A percentile compares a stretch with the other conserved stretches of the same genome.
Conservation (phyloP, 2,797 vertebrate species). For the Protonibea diacanthus region DNA sequence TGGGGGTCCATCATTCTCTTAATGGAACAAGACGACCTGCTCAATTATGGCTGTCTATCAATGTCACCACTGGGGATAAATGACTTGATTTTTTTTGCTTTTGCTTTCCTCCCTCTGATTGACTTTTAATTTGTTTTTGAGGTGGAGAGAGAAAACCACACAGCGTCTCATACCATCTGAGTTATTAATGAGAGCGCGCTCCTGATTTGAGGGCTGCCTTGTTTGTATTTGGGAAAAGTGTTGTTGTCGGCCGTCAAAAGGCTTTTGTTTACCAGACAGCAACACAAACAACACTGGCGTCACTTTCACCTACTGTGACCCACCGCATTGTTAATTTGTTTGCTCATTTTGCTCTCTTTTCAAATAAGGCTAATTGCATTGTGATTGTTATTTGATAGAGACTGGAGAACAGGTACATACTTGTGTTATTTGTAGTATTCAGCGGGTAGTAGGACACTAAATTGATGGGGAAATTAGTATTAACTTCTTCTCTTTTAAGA, state of each 20-base stretch:
- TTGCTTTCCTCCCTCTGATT: constrained; percentile 71
- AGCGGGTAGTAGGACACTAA: constrained; percentile 1
- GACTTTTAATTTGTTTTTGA: constrained; percentile 81
- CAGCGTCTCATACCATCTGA: constrained; percentile 66
- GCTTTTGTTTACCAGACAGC: constrained; percentile 76
- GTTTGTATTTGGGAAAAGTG: constrained; percentile 68
- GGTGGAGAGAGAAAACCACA: constrained; percentile 53
- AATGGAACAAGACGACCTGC: constrained; percentile 80
- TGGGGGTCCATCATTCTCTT: constrained; percentile 76
- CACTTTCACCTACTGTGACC: constrained; percentile 78
- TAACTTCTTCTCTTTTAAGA: constrained; percentile 15
- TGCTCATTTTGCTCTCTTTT: constrained; percentile 60
- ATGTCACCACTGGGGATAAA: constrained; percentile 79
- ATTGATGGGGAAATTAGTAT: constrained; percentile 23
- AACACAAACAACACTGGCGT: constrained; percentile 72
- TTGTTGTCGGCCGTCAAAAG: constrained; percentile 61
- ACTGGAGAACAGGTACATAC: constrained; percentile 39
- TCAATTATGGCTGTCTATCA: constrained; percentile 87
- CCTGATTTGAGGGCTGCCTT: constrained; percentile 71
- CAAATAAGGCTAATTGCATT: constrained; percentile 74
- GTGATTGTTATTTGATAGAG: constrained; percentile 56
- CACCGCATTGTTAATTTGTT: constrained; percentile 70
- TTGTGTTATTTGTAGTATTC: constrained; percentile 8
- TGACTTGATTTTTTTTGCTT: constrained; percentile 66
- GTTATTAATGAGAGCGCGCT: constrained; percentile 75